Evolutionary conservation across 64 coral and sea anemone species (phyloP).

Genomic region (Porites australiensis): DNA sequence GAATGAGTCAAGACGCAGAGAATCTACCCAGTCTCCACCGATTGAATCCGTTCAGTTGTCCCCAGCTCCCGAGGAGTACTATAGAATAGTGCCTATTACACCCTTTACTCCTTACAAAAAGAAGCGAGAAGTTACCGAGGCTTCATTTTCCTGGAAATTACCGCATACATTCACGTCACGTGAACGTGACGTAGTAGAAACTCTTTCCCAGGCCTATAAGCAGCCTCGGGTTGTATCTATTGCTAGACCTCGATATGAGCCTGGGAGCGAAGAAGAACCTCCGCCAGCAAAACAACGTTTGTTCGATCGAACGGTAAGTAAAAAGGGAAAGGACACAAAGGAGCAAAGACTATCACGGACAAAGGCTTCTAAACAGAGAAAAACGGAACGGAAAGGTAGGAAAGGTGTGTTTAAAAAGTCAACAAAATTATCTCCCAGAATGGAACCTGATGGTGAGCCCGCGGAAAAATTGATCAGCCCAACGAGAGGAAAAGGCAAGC

Average conservation of each 20-base stretch:
- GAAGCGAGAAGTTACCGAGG: constrained; percentile 36
- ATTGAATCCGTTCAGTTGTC: constrained; percentile 70
- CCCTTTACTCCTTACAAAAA: constrained; percentile 68
- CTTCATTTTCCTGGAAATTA: constrained; percentile 78
- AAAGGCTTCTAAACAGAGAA: not conserved
- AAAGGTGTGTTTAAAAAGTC: not conserved
- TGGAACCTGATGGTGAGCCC: constrained; percentile 25
- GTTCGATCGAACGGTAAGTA: not conserved
- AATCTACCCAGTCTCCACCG: constrained; percentile 49
- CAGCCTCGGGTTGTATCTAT: constrained; percentile 71
- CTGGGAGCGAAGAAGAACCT: not conserved
- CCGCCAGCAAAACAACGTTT: not conserved
- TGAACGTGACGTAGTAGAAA: constrained; percentile 82
- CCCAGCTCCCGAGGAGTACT: constrained; percentile 94
- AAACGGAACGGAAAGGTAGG: not conserved
- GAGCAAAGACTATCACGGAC: not conserved
- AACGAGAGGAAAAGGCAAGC: not conserved
- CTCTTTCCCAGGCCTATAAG: constrained; percentile 80
- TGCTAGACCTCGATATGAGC: not conserved
- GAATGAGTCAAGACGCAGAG: not conserved
- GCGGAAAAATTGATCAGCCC: constrained; percentile 12
- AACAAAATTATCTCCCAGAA: constrained; percentile 36
- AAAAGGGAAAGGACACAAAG: not conserved
- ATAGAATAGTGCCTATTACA: constrained; percentile 83
- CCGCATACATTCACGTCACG: constrained; percentile 77